Evolutionary conservation across 2,113 vertebrate genomes (phyloP).

Genomic region (Percopsis transmontana): DNA sequence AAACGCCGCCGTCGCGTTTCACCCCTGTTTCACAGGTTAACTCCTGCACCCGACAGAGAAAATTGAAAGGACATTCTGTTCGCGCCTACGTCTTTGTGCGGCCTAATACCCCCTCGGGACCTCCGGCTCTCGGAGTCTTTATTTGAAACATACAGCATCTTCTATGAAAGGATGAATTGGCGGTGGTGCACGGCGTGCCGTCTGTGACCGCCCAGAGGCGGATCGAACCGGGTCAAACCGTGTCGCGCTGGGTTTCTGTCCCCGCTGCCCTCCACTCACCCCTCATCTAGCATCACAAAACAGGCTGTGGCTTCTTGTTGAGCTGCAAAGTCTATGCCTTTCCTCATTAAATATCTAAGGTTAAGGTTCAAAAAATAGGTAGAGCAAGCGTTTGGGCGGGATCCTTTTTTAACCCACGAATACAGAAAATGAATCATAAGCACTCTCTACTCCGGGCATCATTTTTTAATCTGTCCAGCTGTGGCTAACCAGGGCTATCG

Average conservation of each 20-base stretch:
- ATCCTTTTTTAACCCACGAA: not conserved
- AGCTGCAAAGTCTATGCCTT: not conserved
- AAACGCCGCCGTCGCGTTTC: not conserved
- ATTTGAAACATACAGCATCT: slow-evolving; percentile 5
- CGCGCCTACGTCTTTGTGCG: not conserved
- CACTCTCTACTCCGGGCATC: not conserved
- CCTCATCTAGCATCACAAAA: slow-evolving; percentile 10
- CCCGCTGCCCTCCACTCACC: slow-evolving; percentile 8
- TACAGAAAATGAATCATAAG: not conserved
- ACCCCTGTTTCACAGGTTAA: not conserved
- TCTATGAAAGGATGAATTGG: slow-evolving; percentile 27
- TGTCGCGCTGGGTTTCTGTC: not conserved
- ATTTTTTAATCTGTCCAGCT: slow-evolving; percentile 3
- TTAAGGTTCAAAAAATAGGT: not conserved
- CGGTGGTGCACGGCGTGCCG: slow-evolving; percentile 3
- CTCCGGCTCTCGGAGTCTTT: not conserved
- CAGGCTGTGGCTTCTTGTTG: slow-evolving; percentile 3
- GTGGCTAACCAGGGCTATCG: slow-evolving; percentile 4
- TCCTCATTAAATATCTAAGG: not conserved
- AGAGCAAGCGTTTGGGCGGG: too few species aligned
- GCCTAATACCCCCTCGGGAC: not conserved
- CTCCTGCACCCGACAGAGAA: slow-evolving; percentile 7
- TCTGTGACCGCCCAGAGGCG: slow-evolving; percentile 10
- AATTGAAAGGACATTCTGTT: slow-evolving; percentile 12
- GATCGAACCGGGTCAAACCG: slow-evolving; percentile 1